Evolutionary conservation across 1,140 invertebrate genomes (phyloP).

Genomic region (Scaptomyza montana): DNA sequence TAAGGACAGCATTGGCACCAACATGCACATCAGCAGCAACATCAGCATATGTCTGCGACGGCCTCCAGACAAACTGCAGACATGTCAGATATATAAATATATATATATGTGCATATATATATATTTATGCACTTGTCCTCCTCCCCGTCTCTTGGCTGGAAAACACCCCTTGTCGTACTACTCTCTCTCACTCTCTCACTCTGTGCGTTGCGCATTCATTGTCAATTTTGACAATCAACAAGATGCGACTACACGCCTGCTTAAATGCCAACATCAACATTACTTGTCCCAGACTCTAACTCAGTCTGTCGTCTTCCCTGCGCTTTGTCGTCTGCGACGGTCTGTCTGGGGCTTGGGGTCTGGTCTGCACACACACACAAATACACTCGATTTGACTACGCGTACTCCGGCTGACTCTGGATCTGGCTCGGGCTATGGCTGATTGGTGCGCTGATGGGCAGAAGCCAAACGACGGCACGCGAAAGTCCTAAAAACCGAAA

Average conservation of each 20-base stretch:
- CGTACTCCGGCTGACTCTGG: constrained; percentile 35
- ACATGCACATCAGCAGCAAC: constrained; percentile 42
- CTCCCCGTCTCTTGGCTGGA: constrained; percentile 32
- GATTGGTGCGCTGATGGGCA: constrained; percentile 52
- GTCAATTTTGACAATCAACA: constrained; percentile 83
- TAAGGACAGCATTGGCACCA: constrained; percentile 52
- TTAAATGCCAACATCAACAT: constrained; percentile 68
- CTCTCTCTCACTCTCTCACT: too few relatives aligned
- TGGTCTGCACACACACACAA: constrained; percentile 13
- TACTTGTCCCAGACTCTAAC: constrained; percentile 16
- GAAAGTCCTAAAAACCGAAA: constrained; percentile 70
- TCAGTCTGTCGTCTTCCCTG: too few relatives aligned
- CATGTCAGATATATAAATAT: constrained; percentile 50
- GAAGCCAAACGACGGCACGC: constrained; percentile 78
- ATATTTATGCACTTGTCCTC: constrained; percentile 66
- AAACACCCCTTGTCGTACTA: neutral
- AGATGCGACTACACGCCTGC: constrained; percentile 69
- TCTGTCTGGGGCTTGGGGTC: constrained; percentile 71
- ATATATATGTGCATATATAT: constrained; percentile 31
- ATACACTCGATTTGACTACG: constrained; percentile 5
- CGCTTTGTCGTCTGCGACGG: constrained; percentile 51
- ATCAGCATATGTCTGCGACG: constrained; percentile 54
- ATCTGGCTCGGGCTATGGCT: constrained; percentile 46
- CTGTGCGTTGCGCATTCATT: constrained; percentile 70
- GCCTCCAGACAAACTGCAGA: constrained; percentile 79